Conservation (phyloP, 2,113 vertebrate species). For the Dipodomys merriami region DNA sequence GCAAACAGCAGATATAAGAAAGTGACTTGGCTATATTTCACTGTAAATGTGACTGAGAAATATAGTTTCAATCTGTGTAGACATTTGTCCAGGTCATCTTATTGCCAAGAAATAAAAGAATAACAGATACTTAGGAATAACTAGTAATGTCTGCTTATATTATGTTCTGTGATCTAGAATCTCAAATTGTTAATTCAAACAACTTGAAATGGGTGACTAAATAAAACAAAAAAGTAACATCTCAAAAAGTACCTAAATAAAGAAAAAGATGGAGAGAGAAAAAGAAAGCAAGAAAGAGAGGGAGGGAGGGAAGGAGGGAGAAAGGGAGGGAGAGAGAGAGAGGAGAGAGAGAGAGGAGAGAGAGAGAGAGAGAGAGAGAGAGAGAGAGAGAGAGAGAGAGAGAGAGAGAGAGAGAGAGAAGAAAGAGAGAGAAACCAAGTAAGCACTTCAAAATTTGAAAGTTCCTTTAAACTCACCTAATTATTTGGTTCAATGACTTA, state of each 20-base stretch:
- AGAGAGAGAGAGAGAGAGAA: too few species aligned
- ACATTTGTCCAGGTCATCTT: background rate
- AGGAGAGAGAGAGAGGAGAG: too few species aligned
- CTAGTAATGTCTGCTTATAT: background rate
- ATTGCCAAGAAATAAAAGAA: background rate
- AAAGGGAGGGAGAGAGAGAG: too few species aligned
- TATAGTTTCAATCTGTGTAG: background rate
- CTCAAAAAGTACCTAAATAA: conserved; percentile 32
- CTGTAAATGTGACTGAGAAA: background rate
- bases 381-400: too few species aligned
- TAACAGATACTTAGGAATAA: background rate
- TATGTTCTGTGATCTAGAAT: background rate
- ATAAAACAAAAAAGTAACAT: background rate
- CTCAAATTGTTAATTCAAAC: conserved; percentile 31
- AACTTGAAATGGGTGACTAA: conserved; percentile 29
- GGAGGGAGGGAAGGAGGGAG: too few species aligned
- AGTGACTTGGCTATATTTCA: background rate
- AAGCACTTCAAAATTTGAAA: conserved; percentile 50
- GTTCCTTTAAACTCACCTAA: conserved; percentile 40
- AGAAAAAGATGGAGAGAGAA: background rate
- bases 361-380: too few species aligned
- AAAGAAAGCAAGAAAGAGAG: too few species aligned
- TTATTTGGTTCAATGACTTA: conserved; percentile 63
- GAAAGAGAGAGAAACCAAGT: background rate
- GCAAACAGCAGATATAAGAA: background rate